Conservation (phyloP, 2,797 vertebrate genomes). For the Schizothorax lantsangensis region DNA sequence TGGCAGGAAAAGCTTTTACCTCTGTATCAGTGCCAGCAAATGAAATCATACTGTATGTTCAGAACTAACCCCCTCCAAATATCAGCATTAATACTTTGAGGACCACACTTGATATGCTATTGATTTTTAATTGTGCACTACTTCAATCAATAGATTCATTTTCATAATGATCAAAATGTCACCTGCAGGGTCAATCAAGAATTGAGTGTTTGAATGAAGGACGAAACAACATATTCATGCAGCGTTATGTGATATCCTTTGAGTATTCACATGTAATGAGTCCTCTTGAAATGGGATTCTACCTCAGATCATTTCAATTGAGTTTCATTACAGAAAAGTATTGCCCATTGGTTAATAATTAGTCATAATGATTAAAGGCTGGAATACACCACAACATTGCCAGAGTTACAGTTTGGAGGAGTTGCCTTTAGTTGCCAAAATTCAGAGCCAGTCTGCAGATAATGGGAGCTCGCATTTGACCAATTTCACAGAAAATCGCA, state of each 20-base stretch:
- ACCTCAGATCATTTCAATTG: background rate
- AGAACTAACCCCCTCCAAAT: conserved; percentile 5
- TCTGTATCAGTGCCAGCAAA: conserved; percentile 12
- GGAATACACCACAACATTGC: background rate
- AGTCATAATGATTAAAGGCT: background rate
- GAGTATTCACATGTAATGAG: background rate
- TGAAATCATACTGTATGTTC: conserved; percentile 4
- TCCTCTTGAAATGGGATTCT: background rate
- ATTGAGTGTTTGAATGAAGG: background rate
- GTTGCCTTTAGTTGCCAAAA: background rate
- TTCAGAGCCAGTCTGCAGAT: background rate
- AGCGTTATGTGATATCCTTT: background rate
- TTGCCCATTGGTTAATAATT: background rate
- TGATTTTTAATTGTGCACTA: conserved; percentile 10
- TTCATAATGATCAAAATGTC: conserved; percentile 6
- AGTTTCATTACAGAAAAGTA: background rate
- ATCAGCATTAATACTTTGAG: background rate
- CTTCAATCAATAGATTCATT: conserved; percentile 16
- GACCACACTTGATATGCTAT: background rate
- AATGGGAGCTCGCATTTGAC: background rate
- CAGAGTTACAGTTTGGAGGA: background rate
- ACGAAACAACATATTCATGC: background rate
- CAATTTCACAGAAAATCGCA: background rate
- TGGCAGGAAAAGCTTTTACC: conserved; percentile 9
- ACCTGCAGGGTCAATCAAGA: background rate